Evolutionary conservation across 2,888 invertebrate genomes (phyloP).

Genomic region (Noctua pronuba): DNA sequence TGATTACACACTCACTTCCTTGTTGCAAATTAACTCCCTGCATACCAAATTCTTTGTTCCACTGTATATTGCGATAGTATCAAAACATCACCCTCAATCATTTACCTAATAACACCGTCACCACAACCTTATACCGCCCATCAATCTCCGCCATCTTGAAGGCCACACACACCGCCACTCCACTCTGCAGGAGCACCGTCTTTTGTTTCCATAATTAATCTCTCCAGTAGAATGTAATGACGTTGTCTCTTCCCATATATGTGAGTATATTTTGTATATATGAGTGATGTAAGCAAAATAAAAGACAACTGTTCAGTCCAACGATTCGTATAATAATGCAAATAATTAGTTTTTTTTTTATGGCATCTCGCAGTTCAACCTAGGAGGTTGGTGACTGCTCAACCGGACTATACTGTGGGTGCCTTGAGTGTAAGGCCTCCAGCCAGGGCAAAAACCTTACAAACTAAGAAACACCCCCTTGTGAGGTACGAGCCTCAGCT

Average conservation of each 20-base stretch:
- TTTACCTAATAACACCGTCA: not conserved
- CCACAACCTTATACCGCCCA: not conserved
- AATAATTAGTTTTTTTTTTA: too few species aligned
- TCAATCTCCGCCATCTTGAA: constrained; percentile 32
- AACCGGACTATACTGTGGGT: too few species aligned
- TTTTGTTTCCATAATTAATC: constrained; percentile 64
- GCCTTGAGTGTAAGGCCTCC: too few species aligned
- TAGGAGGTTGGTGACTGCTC: too few species aligned
- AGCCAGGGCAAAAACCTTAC: too few species aligned
- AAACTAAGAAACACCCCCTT: too few species aligned
- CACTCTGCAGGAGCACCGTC: constrained; percentile 14
- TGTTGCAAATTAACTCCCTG: not conserved
- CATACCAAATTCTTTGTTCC: not conserved
- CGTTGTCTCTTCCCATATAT: not conserved
- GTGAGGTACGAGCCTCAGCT: too few species aligned
- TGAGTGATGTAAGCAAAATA: too few species aligned
- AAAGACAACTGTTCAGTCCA: too few species aligned
- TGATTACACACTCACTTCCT: not conserved
- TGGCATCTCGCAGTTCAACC: too few species aligned
- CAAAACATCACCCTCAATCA: not conserved
- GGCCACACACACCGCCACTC: constrained; percentile 18
- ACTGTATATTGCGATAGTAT: not conserved
- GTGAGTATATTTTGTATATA: too few species aligned
- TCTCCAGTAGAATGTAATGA: constrained; percentile 23
- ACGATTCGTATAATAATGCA: too few species aligned